Base-by-base conservation (phyloP, 2,113 vertebrate species). In the Tachysurus fulvidraco region DNA sequence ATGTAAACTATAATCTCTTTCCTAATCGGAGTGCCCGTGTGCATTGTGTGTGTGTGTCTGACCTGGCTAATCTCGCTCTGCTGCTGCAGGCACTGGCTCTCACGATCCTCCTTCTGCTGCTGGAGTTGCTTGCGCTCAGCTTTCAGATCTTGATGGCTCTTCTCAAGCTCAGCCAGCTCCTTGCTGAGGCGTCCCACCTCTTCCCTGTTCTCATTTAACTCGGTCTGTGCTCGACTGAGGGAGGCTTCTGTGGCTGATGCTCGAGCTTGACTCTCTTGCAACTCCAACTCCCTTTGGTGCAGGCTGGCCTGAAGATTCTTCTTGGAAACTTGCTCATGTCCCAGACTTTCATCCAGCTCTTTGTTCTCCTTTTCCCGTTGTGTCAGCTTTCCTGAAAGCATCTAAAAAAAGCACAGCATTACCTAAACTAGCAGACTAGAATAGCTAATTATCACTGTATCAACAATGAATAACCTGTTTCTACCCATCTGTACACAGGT, bases 41-140 rank as follows among this genome's bases (percentile, higher is more conserved):
- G 50, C 19, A 6, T 44, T 62, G n/a, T 41, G 16, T 55, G 16
- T 55, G 19, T 57, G 5, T 21, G 9, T 62, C 93, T 94, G 91
- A 99, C 98, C 94, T 98, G 97, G 91, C 96, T 95, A 81, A 99
- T 96, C 91, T 99, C 97, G 0, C 94, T 95, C 89, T 99, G 98
- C 91, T 98, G 96, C 65, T 97, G 97, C 52, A 96, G 89, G 23
- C 94, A 94, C 59, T 98, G 96, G 87, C 96, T 97, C 73, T 99
- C 98, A 85, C 96, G 97, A 85, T 99, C 97, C 84, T 99, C 98
- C 81, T 93, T 95, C 90, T 99, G 98, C 79, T 99, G 98, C 50
- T 97, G 96, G 2, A 98, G 91, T 92, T 99, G 98, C 90, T 99
- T 99, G 88, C 95, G 96, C 87, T 98, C 97, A 0, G 95, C 96